A percentile compares a stretch with the other conserved stretches of the same genome.
Conservation (phyloP, 2,888 invertebrate genomes). For the Chromoteleia sp. region DNA sequence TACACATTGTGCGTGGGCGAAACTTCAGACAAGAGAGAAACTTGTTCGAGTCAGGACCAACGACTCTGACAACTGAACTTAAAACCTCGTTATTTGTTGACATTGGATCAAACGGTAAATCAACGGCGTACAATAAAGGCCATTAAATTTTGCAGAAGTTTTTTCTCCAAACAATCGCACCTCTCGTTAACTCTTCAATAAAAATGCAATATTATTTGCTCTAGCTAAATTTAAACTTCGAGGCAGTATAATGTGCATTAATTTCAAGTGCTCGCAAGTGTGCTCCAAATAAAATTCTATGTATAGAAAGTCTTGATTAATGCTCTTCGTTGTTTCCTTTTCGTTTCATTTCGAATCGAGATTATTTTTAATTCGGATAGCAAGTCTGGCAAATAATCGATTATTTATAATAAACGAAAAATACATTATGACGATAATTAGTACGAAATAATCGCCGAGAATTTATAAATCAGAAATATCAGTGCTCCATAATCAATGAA, state of each 20-base stretch:
- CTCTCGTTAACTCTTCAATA: constrained; percentile 1
- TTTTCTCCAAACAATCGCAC: constrained; percentile 5
- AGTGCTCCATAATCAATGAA: no score
- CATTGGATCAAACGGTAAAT: constrained; percentile 20
- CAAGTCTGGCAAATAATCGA: no score
- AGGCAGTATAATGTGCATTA: constrained; percentile 36
- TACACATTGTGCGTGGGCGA: constrained; percentile 22
- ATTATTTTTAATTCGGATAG: neutral
- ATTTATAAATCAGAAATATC: no score
- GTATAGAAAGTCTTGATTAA: constrained; percentile 34
- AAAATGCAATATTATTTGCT: constrained; percentile 24
- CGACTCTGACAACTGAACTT: constrained; percentile 18
- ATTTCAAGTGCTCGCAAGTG: constrained; percentile 46
- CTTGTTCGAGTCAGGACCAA: constrained; percentile 15
- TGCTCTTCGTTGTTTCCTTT: constrained; percentile 2
- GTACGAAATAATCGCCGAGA: no score
- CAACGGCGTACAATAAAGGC: constrained; percentile 2
- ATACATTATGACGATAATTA: no score
- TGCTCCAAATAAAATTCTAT: constrained; percentile 49
- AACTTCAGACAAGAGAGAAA: constrained; percentile 17
- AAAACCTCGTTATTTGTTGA: constrained; percentile 13
- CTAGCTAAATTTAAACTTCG: constrained; percentile 33
- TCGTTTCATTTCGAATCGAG: neutral
- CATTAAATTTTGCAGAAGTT: constrained; percentile 5
- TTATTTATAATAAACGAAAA: no score